phyloP scores from a whole-genome alignment of 2,113 vertebrate species.

The Plecotus auritus region DNA sequence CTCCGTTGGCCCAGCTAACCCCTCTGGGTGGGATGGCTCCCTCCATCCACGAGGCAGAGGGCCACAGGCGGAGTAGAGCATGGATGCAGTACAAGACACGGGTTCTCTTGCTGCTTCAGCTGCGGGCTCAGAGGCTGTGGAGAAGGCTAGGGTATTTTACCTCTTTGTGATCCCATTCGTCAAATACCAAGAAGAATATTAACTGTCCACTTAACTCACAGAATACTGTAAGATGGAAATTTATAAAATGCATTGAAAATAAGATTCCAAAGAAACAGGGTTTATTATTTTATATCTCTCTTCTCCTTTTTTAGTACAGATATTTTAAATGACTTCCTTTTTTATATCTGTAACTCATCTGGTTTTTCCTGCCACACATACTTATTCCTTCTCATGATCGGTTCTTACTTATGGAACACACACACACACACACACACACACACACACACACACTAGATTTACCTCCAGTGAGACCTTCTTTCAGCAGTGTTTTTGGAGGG shows the following conservation, averaged over 20 bases:
- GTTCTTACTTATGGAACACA: background rate
- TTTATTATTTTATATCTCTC: background rate
- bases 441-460: background rate
- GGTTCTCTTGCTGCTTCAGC: background rate
- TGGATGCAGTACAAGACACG: background rate
- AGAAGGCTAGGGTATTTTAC: background rate
- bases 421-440: background rate
- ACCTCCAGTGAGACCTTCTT: background rate
- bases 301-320: background rate
- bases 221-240: background rate
- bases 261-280: background rate
- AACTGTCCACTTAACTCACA: background rate
- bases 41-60: background rate
- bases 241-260: background rate
- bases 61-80: background rate
- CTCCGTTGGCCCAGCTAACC: conserved; percentile 48
- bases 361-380: background rate
- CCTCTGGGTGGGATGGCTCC: conserved; percentile 44
- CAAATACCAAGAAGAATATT: background rate
- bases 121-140: background rate
- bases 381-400: background rate
- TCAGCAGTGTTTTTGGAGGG: background rate
- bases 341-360: background rate
- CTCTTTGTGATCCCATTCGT: background rate
- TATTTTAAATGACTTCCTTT: conserved; percentile 18